Base-by-base conservation (phyloP, 2,797 vertebrate genomes). In the Pachyuromys duprasi region DNA sequence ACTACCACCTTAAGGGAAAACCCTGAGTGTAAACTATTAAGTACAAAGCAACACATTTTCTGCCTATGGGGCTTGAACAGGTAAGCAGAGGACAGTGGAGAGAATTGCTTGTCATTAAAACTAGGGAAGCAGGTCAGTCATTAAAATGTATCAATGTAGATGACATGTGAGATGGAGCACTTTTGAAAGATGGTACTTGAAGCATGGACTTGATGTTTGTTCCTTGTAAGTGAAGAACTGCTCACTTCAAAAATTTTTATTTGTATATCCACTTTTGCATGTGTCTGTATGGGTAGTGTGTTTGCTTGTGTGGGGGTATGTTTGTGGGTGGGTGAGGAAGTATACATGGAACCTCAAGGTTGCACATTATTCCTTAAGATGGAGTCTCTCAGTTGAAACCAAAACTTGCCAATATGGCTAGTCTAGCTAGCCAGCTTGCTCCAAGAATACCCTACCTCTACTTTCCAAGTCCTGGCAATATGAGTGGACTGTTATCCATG, bases 31-130 rank as follows among this genome's bases (percentile, higher is more conserved):
- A 76, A 91, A 55, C 22, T 42, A 31, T 79, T 49, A 63, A 70
- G 57, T 26, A 79, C 0, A 72, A 33, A 84, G 39, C 11, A 80
- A 31, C 39, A 78, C 12, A 86, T 3, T 42, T 83, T 57, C 83
- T 8, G 79, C n/a, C 76, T 74, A 33, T 88, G 76, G 72, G 72
- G 7, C 18, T 39, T 86, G 65, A 39, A 45, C 28, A 78, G 80
- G 11, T 69, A n/a, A 89, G 20, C 87, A 8, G 36, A 22, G 63
- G 89, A 81, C 14, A 74, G n/a, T 55, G n/a, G 6, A 45, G 28
- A 39, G 28, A 94, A 88, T 13, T 28, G 33, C 53, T 70, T 91
- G 33, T 87, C 20, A 78, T 86, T 89, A 92, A 83, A 96, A 94
- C 55, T 53, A 75, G 69, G 63, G 36, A 91, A 95, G 17, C 20